Percentiles rank a stretch among this genome's conserved stretches.
Conservation (phyloP, 2,113 vertebrate genomes). For the Candoia aspera region DNA sequence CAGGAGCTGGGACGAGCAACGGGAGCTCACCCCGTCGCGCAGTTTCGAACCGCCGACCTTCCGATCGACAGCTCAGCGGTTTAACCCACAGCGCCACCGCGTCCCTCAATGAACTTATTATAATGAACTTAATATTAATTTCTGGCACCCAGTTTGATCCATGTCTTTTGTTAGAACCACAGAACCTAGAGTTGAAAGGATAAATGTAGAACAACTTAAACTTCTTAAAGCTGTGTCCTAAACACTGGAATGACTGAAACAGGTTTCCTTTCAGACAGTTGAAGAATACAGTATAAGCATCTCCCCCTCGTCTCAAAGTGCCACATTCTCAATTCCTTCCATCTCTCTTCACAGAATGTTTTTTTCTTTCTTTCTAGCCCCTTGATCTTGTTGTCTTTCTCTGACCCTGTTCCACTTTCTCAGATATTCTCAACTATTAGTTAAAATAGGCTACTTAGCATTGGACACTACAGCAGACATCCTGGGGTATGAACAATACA, state of each 20-base stretch:
- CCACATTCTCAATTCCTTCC: background rate
- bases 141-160: too few species aligned
- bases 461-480: background rate
- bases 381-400: background rate
- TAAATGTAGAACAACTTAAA: background rate
- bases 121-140: too few species aligned
- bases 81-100: too few species aligned
- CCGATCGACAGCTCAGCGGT: too few species aligned
- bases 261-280: background rate
- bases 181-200: background rate
- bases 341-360: background rate
- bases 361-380: background rate
- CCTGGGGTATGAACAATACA: background rate
- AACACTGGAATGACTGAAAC: background rate
- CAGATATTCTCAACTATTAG: background rate
- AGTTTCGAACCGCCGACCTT: too few species aligned
- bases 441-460: background rate
- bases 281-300: background rate
- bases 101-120: too few species aligned
- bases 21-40: too few species aligned
- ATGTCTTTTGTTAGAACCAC: background rate
- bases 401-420: background rate
- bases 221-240: background rate
- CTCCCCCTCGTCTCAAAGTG: background rate
- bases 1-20: too few species aligned